These are phyloP conservation scores for Poeciliopsis turrubarensis DNA, from an alignment of 2,113 vertebrate species.

Conservation along the genomic window DNA sequence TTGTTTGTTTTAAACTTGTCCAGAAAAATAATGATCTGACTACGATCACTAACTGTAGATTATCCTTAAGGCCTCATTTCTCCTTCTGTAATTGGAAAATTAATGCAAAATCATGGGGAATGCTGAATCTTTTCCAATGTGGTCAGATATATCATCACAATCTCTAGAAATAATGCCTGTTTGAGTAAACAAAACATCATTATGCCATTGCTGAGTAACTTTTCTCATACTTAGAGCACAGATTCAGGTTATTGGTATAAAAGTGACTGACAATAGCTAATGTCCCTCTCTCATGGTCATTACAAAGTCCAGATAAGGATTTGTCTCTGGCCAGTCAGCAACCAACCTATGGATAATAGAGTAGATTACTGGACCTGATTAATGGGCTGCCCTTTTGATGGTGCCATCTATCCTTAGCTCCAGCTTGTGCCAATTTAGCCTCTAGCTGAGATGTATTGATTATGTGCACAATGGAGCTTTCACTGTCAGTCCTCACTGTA, in stretches of 20 bases:
- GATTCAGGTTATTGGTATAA: not conserved
- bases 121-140: too few species aligned
- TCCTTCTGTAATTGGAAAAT: too few species aligned
- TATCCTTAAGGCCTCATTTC: too few species aligned
- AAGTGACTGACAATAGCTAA: not conserved
- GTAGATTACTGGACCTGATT: constrained; percentile 41
- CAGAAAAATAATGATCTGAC: too few species aligned
- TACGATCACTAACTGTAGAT: too few species aligned
- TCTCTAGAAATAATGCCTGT: not conserved
- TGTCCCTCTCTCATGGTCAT: constrained; percentile 6
- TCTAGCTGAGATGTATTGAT: constrained; percentile 41
- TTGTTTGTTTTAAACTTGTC: too few species aligned
- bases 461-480: constrained; percentile 43
- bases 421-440: constrained; percentile 18
- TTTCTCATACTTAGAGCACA: not conserved
- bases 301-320: constrained; percentile 6
- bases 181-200: not conserved
- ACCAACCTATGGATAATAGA: constrained; percentile 46
- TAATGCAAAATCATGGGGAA: too few species aligned
- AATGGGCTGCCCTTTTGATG: constrained; percentile 29
- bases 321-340: constrained; percentile 13
- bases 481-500: constrained; percentile 39
- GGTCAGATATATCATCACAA: too few species aligned
- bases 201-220: not conserved
- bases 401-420: constrained; percentile 20